These are phyloP conservation scores for Vimba vimba DNA, from an alignment of 2,113 vertebrate species.

Conservation along the genomic window DNA sequence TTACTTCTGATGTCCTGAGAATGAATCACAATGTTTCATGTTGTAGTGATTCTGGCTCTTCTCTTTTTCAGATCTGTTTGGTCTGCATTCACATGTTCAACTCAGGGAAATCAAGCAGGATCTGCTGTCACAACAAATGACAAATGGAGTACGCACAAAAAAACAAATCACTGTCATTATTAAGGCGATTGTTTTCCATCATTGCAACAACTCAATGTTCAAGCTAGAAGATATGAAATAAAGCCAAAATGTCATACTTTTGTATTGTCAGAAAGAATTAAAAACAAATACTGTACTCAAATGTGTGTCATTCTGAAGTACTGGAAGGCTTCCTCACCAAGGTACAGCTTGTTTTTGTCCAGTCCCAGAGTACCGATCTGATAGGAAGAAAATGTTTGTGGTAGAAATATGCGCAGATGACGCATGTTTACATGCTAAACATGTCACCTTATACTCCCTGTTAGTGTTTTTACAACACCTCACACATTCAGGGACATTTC, in stretches of 20 bases:
- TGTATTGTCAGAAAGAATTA: neutral
- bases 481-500: slow-evolving; percentile 3
- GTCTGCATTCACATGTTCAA: neutral
- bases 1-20: slow-evolving; percentile 10
- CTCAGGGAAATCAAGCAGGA: slow-evolving; percentile 12
- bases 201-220: neutral
- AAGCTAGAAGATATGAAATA: neutral
- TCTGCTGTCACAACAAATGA: neutral
- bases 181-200: neutral
- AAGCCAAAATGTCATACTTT: neutral
- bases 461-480: slow-evolving; percentile 7
- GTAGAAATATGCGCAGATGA: slow-evolving; percentile 57
- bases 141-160: neutral
- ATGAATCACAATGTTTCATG: slow-evolving; percentile 1
- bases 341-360: neutral
- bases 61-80: neutral
- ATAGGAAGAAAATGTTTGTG: neutral
- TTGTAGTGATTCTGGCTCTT: neutral
- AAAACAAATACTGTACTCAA: neutral
- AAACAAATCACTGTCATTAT: neutral
- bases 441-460: slow-evolving; percentile 49
- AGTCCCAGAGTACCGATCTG: neutral
- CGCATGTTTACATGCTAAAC: slow-evolving; percentile 59
- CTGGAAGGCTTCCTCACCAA: neutral
- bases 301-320: slow-evolving; percentile 3